phyloP scores from a whole-genome alignment of 2,797 vertebrate genomes.

The Coilia nasus region DNA sequence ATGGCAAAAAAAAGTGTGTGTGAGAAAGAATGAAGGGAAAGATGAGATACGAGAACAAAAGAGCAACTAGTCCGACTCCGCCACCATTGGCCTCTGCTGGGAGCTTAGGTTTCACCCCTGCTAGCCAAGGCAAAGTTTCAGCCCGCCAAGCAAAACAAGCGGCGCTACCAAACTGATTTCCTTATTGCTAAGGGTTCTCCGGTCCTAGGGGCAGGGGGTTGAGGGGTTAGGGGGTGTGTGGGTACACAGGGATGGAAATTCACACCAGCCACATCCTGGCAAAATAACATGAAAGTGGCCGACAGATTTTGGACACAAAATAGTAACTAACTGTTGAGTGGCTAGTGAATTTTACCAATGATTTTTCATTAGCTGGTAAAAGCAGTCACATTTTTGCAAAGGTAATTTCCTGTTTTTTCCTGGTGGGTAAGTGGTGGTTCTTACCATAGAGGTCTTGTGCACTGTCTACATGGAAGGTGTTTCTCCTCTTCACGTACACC shows the following conservation, averaged over 20 bases:
- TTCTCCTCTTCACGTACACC: conserved; percentile 88
- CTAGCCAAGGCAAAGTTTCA: neutral
- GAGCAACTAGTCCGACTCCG: neutral
- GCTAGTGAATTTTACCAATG: too few relatives aligned
- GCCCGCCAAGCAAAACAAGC: neutral
- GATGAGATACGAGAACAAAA: neutral
- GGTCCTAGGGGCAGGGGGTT: neutral
- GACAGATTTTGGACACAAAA: too few relatives aligned
- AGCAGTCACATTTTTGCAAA: too few relatives aligned
- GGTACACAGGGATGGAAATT: too few relatives aligned
- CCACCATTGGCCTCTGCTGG: neutral
- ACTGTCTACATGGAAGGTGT: conserved; percentile 91
- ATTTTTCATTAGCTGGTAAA: too few relatives aligned
- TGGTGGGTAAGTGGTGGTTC: conserved; percentile 22
- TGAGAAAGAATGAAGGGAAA: neutral
- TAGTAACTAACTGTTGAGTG: too few relatives aligned
- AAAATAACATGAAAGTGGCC: too few relatives aligned
- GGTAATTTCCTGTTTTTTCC: neutral
- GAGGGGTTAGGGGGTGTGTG: too few relatives aligned
- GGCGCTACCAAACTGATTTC: neutral
- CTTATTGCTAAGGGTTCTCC: neutral
- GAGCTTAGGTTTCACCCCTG: neutral
- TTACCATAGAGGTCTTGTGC: conserved; percentile 84
- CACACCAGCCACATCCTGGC: too few relatives aligned
- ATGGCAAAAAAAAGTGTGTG: neutral